Conservation (phyloP, 2,797 vertebrate species). For the Aeoliscus strigatus region DNA sequence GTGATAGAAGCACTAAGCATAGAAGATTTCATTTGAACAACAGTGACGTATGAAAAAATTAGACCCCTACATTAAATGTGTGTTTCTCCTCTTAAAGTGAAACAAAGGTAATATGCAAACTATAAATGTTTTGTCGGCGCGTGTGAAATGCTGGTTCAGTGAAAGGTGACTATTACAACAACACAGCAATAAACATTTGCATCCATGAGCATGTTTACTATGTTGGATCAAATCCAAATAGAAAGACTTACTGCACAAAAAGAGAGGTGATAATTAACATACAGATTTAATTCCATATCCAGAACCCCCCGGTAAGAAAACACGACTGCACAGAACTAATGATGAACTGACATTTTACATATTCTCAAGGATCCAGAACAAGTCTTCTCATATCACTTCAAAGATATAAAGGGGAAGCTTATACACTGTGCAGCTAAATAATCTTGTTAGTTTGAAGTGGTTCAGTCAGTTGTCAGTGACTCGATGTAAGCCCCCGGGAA, state of each 20-base stretch:
- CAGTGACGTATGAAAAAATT: no score
- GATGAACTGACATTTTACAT: slow-evolving; percentile 16
- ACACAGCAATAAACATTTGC: slow-evolving; percentile 57
- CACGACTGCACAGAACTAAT: slow-evolving; percentile 33
- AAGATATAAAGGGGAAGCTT: slow-evolving; percentile 12
- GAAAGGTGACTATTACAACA: slow-evolving; percentile 58
- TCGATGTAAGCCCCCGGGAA: slow-evolving; percentile 60
- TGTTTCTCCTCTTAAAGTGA: slow-evolving; percentile 54
- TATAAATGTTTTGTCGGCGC: slow-evolving; percentile 40
- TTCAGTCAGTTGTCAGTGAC: slow-evolving; percentile 70
- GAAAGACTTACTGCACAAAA: slow-evolving; percentile 46
- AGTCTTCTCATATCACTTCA: slow-evolving; percentile 1
- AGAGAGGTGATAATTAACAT: slow-evolving; percentile 50
- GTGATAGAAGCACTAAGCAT: no score
- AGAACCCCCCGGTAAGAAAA: slow-evolving; percentile 34
- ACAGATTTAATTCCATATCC: slow-evolving; percentile 56
- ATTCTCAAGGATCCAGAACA: slow-evolving; percentile 4
- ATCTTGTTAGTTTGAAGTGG: slow-evolving; percentile 61
- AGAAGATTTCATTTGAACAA: no score
- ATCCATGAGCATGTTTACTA: slow-evolving; percentile 52
- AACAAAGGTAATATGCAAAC: slow-evolving; percentile 30
- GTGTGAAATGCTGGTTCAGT: slow-evolving; percentile 49
- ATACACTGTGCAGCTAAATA: slow-evolving; percentile 41
- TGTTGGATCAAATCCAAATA: slow-evolving; percentile 53
- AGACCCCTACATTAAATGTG: not conserved